phyloP scores from a whole-genome alignment of 2,113 vertebrate species.

The Colaptes auratus region DNA sequence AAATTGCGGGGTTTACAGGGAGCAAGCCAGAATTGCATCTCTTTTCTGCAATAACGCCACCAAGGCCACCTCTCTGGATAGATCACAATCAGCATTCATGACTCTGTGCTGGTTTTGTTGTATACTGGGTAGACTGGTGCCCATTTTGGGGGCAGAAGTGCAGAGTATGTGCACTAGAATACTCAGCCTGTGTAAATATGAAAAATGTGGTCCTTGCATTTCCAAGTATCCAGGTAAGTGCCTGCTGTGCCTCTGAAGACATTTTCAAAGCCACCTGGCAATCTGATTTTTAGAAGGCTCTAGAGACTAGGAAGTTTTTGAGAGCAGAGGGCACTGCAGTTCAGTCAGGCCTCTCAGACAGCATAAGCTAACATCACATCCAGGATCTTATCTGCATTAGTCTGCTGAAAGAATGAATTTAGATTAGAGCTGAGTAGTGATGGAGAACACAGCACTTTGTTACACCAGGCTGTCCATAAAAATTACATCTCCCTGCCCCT shows the following conservation, averaged over 20 bases:
- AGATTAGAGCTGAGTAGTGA: background rate
- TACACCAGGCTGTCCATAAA: background rate
- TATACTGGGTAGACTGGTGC: too few species aligned
- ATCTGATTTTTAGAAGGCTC: background rate
- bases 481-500: background rate
- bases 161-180: background rate
- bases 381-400: background rate
- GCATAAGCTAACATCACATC: background rate
- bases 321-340: background rate
- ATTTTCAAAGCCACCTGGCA: background rate
- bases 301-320: background rate
- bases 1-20: background rate
- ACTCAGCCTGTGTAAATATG: background rate
- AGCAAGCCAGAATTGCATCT: background rate
- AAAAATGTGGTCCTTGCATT: background rate
- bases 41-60: accelerated
- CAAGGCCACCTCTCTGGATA: background rate
- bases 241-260: background rate
- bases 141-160: background rate
- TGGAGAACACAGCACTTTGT: background rate
- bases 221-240: background rate
- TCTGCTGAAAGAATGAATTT: background rate
- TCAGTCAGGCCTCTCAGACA: background rate
- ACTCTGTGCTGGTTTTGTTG: background rate
- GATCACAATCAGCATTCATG: background rate